Evolutionary conservation across 2,797 vertebrate genomes (phyloP), one percentile per base, ranked within the genome.

Genomic region (Notolabrus celidotus): DNA sequence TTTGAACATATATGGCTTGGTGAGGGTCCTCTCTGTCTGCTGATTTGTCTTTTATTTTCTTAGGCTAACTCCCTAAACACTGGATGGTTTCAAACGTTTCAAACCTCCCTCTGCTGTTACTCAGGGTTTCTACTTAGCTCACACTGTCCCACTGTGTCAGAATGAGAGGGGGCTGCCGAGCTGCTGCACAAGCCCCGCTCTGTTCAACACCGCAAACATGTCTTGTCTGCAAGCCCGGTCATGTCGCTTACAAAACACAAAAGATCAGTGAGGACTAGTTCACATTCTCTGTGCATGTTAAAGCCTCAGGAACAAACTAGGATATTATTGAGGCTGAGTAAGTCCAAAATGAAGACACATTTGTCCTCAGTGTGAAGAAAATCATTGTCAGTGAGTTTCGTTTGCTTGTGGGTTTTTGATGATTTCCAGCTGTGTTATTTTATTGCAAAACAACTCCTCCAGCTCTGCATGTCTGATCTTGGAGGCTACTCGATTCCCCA

Each of bases 191-290:
- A 86, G 50, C 66, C 31, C 34, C 20, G 64, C 85, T 86, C 85
- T 91, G 89, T 92, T 87, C 59, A 56, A 5, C 59, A 27, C 43
- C 59, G 67, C 56, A n/a, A 57, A 61, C 60, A 33, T 7, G 71
- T 66, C 77, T 52, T 10, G 71, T 61, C 74, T 80, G 81, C 90
- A 90, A 79, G 89, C 53, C 80, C 22, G 9, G 68, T 89, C 91
- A 88, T 46, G 91, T 78, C 23, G 12, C 25, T 49, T 22, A n/a
- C 54, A 69, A 79, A 81, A 75, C 79, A 84, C 79, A 57, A 51
- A 50, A 66, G 39, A 67, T 86, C 77, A 85, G 84, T 77, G 68
- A 76, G 7, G 67, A 84, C 88, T 67, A 11, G 76, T 59, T 57
- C 17, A 22, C 9, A 23, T 31, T 79, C 50, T 63, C 61, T 33